Evolutionary conservation across 2,113 vertebrate genomes (phyloP).

Genomic region (Muntiacus reevesi): DNA sequence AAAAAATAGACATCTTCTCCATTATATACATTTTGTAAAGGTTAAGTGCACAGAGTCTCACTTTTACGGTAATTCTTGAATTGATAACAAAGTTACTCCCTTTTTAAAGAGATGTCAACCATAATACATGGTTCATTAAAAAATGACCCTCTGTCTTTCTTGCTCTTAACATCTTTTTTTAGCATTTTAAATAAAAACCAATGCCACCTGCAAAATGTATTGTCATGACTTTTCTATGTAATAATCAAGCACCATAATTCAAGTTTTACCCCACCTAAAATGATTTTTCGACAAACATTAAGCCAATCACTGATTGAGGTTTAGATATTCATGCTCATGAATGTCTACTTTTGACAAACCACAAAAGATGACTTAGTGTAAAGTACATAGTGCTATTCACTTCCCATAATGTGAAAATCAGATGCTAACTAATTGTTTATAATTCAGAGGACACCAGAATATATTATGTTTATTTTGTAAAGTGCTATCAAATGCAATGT

Average conservation of each 20-base stretch:
- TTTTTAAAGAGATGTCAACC: slow-evolving; percentile 14
- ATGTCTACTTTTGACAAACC: background rate
- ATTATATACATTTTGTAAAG: slow-evolving; percentile 37
- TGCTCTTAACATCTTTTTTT: background rate
- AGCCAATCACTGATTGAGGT: background rate
- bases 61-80: slow-evolving; percentile 22
- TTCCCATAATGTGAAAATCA: background rate
- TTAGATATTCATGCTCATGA: background rate
- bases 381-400: background rate
- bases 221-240: background rate
- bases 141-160: background rate
- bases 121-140: slow-evolving; percentile 43
- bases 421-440: background rate
- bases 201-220: background rate
- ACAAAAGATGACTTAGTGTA: background rate
- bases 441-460: background rate
- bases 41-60: slow-evolving; percentile 32
- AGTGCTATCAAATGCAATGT: background rate
- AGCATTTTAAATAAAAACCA: slow-evolving; percentile 29
- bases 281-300: background rate
- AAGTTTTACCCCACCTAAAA: background rate
- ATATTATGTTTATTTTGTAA: background rate
- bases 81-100: slow-evolving; percentile 48
- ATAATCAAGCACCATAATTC: background rate
- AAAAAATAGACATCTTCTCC: background rate